phyloP scores from a whole-genome alignment of 64 coral and sea anemone genomes.

The Pocillopora verrucosa region DNA sequence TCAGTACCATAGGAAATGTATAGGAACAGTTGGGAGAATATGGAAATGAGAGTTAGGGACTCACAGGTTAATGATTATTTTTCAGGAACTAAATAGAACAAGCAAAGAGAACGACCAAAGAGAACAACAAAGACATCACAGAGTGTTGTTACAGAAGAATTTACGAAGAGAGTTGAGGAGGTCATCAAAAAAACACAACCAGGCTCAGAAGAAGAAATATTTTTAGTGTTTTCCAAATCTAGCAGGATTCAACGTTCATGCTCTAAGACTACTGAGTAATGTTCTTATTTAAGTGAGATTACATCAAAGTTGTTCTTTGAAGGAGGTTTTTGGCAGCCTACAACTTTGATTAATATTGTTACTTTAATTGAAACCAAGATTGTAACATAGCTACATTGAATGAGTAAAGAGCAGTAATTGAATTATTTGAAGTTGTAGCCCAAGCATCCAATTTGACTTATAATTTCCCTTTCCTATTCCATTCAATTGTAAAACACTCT shows the following conservation, averaged over 20 bases:
- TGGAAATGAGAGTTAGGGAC: neutral
- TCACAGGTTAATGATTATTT: neutral
- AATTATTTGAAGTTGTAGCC: too few species aligned
- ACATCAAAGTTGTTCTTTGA: too few species aligned
- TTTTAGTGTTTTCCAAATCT: constrained; percentile 49
- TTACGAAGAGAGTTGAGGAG: constrained; percentile 76
- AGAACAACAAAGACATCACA: constrained; percentile 9
- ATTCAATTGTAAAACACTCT: too few species aligned
- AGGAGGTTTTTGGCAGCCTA: too few species aligned
- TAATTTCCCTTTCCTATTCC: too few species aligned
- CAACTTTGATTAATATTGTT: too few species aligned
- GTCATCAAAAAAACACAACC: constrained; percentile 71
- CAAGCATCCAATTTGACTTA: too few species aligned
- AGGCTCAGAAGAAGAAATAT: constrained; percentile 75
- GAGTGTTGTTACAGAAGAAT: constrained; percentile 42
- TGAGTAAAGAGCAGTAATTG: too few species aligned
- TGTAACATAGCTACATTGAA: too few species aligned
- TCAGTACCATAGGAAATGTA: too few species aligned
- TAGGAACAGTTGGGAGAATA: neutral
- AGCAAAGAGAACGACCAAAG: constrained; percentile 39
- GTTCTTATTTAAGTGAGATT: too few species aligned
- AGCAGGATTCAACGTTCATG: constrained; percentile 51
- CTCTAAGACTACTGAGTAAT: constrained; percentile 2
- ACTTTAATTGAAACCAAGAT: too few species aligned
- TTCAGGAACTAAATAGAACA: constrained; percentile 63